Base-by-base conservation (phyloP, 2,113 vertebrate species). In the Silurus meridionalis region DNA sequence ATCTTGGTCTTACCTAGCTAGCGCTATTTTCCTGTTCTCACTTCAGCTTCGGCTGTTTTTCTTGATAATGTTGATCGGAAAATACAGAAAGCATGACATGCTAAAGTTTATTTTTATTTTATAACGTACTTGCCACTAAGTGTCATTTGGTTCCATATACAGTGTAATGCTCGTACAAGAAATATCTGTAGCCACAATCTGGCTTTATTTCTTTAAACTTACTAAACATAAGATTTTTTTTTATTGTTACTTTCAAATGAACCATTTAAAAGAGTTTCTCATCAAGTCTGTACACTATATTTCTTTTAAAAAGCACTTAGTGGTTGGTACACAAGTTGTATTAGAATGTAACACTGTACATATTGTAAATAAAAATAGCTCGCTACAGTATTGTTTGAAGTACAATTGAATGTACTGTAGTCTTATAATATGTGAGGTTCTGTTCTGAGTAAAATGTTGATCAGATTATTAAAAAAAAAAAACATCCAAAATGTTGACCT, bases 391-490 rank as follows among this genome's bases (percentile, higher is more conserved):
- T 94, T 94, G 95, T 96, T 96, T 94, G 90, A 96, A 92, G 91
- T 92, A 92, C 95, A 94, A 94, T 93, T 95, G 95, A 95, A 95
- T 95, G 95, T 96, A 95, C 94, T 96, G 95, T 97, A 95, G 95
- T 95, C 91, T 94, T 91, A 84, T 90, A 92, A 93, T 95, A 94
- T 93, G 92, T 96, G 96, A 96, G 95, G 94, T 96, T 96, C 95
- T 94, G 95, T 97, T 96, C 95, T 82, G 67, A 92, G 67, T 95
- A 96, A 95, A 94, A 94, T 97, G 96, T 98, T 96, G 95, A 93
- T 90, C 88, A 91, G 91, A 92, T 85, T 90, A 93, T 91, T 94
- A 94, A 91, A 92, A 94, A 94, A 95, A 95, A 94, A 95, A 94
- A 94, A 91, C 89, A 91, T 84, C 61, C 83, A 81, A 87, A 83